phyloP scores from a whole-genome alignment of 2,113 vertebrate genomes.

The Lophochroa leadbeateri region DNA sequence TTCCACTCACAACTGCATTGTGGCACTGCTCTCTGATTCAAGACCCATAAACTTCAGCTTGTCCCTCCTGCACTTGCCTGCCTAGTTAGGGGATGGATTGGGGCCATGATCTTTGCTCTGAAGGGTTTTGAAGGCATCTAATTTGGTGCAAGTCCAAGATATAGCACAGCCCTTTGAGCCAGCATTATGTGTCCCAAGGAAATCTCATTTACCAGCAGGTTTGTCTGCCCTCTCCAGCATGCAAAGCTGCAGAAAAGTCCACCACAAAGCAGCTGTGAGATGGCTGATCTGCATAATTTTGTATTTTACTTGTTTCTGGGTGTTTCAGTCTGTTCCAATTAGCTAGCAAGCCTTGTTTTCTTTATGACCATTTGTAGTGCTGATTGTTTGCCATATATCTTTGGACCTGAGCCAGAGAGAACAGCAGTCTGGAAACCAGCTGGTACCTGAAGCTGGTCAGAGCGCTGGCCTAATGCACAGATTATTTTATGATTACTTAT shows the following conservation, averaged over 20 bases:
- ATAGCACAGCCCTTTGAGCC: not conserved
- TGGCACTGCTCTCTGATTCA: not conserved
- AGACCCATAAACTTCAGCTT: not conserved
- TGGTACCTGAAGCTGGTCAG: not conserved
- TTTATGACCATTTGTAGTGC: not conserved
- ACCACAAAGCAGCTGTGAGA: not conserved
- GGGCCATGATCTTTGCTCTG: not conserved
- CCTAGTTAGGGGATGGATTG: not conserved
- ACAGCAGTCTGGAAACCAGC: not conserved
- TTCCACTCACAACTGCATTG: not conserved
- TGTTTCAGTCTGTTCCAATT: not conserved
- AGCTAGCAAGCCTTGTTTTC: not conserved
- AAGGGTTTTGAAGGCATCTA: not conserved
- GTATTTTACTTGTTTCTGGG: not conserved
- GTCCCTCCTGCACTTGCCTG: not conserved
- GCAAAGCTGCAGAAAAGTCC: not conserved
- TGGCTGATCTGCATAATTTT: not conserved
- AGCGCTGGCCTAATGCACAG: not conserved
- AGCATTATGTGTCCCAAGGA: fast-evolving
- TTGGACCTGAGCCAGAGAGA: not conserved
- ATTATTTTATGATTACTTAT: not conserved
- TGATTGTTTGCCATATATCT: not conserved
- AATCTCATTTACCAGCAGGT: not conserved
- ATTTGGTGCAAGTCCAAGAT: not conserved
- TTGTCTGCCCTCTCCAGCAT: not conserved